Evolutionary conservation across 2,113 vertebrate species (phyloP).

Genomic region (Sander vitreus): DNA sequence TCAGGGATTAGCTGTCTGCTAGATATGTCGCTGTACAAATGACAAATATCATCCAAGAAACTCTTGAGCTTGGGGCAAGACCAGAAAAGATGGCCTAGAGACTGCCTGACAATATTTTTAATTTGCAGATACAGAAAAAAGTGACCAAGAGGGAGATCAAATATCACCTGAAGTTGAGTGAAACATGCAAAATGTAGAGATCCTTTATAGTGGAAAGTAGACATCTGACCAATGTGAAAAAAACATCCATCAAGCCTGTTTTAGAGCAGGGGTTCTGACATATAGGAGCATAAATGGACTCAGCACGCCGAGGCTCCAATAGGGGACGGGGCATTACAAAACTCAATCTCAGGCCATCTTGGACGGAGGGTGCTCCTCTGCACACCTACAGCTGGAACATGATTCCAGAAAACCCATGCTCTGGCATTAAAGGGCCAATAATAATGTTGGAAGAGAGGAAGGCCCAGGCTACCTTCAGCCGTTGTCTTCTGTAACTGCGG

Average conservation of each 20-base stretch:
- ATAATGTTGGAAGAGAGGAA: too few species aligned
- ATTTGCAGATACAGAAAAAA: background rate
- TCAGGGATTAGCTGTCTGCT: slow-evolving; percentile 1
- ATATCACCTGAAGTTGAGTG: background rate
- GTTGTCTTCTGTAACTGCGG: too few species aligned
- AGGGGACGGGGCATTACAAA: too few species aligned
- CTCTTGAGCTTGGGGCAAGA: background rate
- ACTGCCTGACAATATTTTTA: background rate
- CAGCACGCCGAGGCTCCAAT: too few species aligned
- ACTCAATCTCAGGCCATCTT: too few species aligned
- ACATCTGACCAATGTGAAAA: background rate
- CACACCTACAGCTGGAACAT: too few species aligned
- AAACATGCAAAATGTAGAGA: background rate
- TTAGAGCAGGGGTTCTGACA: background rate
- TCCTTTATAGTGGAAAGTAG: background rate
- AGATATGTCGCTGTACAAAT: background rate
- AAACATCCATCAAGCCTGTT: background rate
- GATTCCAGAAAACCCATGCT: too few species aligned
- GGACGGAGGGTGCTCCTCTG: too few species aligned
- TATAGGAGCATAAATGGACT: background rate
- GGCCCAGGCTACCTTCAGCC: too few species aligned
- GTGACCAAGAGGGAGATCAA: background rate
- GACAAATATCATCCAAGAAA: background rate
- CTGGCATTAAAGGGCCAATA: too few species aligned
- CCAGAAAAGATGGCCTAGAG: background rate